Base-by-base conservation (phyloP, 2,113 vertebrate genomes). In the Laterallus jamaicensis region DNA sequence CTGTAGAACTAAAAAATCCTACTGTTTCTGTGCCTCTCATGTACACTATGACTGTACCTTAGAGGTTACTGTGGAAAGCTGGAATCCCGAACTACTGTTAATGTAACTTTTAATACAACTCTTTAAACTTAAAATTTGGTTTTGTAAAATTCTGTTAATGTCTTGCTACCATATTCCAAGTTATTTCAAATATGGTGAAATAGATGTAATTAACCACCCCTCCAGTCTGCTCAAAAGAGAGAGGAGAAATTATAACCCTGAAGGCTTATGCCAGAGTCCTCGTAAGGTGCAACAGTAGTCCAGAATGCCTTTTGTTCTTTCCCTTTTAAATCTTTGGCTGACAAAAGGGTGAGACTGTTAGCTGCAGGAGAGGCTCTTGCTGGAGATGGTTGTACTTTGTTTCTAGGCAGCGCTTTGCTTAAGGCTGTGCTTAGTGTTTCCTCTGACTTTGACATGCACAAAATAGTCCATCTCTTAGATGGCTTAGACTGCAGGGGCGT, bases 351-450 rank as follows among this genome's bases (percentile, higher is more conserved):
- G 25, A 29, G 56, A 39, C 44, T 0, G 7, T 20, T 76, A 50
- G 9, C 25, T 64, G 17, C 16, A 39, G 64, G 49, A 1, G 1
- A 49, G 55, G 16, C 31, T 93, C 44, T 56, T 81, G 31, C 29
- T 90, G 31, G 14, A 74, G 55, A 26, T 2, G 1, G 3, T 37
- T 0, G 0, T 77, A 17, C 56, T 50, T 89, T 4, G n/a, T 60
- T 86, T 86, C 47, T 47, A 24, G 64, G 50, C 59, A 69, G 50
- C 2, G 11, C 47, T 71, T 92, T 70, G 67, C 82, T 74, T 58
- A 63, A 86, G 78, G 59, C 59, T 67, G 19, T 88, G 42, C 60
- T 70, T 52, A 6, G 26, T 67, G 39, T 78, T 93, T 75, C 47
- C 35, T 81, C 68, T 86, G 90, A 39, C 70, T 95, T 88, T 50